A percentile compares a stretch with the other conserved stretches of the same genome.
phyloP scores from a whole-genome alignment of 2,113 vertebrate species.

The Gnathonemus longibarbis region DNA sequence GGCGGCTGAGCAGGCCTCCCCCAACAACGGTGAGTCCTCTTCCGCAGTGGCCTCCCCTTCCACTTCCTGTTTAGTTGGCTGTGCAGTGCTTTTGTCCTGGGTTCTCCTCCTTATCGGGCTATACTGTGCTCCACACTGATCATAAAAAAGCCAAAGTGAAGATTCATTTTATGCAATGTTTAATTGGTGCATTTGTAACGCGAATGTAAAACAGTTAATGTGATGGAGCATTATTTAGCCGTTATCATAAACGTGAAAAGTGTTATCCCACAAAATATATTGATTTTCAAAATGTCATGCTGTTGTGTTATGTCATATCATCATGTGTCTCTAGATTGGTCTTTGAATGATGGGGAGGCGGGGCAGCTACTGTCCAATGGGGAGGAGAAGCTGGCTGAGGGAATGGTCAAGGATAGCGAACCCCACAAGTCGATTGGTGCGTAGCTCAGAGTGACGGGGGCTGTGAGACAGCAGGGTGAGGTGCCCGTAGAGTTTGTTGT shows the following conservation, averaged over 20 bases:
- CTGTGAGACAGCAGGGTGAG: slow-evolving; percentile 5
- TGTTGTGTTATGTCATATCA: neutral
- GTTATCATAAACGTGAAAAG: neutral
- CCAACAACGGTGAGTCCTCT: slow-evolving; percentile 51
- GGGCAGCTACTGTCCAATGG: slow-evolving; percentile 66
- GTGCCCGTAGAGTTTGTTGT: neutral
- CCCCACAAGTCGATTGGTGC: slow-evolving; percentile 71
- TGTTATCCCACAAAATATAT: neutral
- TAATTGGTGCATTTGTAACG: neutral
- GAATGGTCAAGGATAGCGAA: slow-evolving; percentile 55
- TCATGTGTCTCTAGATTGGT: slow-evolving; percentile 52
- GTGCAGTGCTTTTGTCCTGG: neutral
- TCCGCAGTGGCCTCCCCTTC: neutral
- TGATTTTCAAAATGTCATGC: neutral
- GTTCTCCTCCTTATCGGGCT: neutral
- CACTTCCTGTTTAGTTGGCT: neutral
- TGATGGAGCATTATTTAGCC: neutral
- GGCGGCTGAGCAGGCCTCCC: slow-evolving; percentile 53
- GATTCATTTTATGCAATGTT: neutral
- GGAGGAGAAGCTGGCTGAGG: slow-evolving; percentile 67
- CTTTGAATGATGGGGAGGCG: slow-evolving; percentile 53
- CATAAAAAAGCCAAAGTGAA: neutral
- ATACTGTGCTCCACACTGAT: neutral
- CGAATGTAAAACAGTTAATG: neutral
- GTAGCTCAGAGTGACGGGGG: slow-evolving; percentile 30